A percentile compares a stretch with the other conserved stretches of the same genome.
Evolutionary conservation across 2,888 invertebrate genomes (phyloP).

Genomic region (Leptinotarsa peninsularis): DNA sequence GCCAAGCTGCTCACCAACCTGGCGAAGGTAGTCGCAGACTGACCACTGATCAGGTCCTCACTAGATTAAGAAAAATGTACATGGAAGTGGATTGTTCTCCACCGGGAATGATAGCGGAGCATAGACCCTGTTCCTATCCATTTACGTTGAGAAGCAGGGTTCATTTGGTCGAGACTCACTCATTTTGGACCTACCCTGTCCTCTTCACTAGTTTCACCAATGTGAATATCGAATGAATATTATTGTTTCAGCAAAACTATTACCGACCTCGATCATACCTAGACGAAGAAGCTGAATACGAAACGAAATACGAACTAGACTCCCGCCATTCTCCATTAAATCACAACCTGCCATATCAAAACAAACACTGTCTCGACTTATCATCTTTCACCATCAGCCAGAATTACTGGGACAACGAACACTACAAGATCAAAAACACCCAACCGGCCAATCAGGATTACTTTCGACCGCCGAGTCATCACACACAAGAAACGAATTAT

Average conservation of each 20-base stretch:
- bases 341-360: conserved; percentile 54
- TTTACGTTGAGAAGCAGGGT: no score
- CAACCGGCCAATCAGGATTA: conserved; percentile 55
- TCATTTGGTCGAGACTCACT: no score
- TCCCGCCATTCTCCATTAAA: conserved; percentile 30
- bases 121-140: no score
- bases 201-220: background rate
- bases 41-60: no score
- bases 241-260: conserved; percentile 53
- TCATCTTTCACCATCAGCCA: conserved; percentile 62
- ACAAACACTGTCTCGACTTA: conserved; percentile 61
- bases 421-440: conserved; percentile 54
- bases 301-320: conserved; percentile 43
- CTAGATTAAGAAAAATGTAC: no score
- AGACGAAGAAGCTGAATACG: conserved; percentile 51
- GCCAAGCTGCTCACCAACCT: no score
- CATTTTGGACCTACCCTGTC: no score
- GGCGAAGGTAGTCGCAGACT: no score
- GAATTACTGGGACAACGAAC: conserved; percentile 63
- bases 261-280: conserved; percentile 53
- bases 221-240: background rate
- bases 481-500: conserved; percentile 58
- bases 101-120: no score
- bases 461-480: conserved; percentile 50
- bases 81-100: no score